Base-by-base conservation (phyloP, 2,797 vertebrate species). In the Crypturellus tataupa region DNA sequence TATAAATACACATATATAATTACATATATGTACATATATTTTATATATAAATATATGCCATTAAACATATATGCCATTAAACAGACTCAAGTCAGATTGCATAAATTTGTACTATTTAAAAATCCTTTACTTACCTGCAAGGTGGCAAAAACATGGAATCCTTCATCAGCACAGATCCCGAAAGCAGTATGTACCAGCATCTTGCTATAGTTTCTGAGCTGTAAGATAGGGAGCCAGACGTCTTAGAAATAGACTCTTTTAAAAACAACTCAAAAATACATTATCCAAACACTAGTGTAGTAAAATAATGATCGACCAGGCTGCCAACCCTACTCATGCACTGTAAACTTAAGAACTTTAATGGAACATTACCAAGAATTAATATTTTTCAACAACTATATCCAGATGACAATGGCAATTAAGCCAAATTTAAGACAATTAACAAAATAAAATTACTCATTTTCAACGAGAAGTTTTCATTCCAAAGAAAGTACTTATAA, bases 171-270 rank as follows among this genome's bases (percentile, higher is more conserved):
- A 99, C 99, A 2, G 99, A 99, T 40, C 99, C 99, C 24, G 99
- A 99, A 62, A 99, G 99, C 72, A 99, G 98, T 93, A 99, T 99
- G 95, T 99, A 99, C 99, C 99, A 99, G 95, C 99, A 99, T 97
- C 98, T 98, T 89, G 99, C 99, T 88, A 99, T 97, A 77, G 98
- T 99, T 97, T 99, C 99, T 39, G 99, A 98, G 96, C 99, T 99
- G 97, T 42, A 97, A 63, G 96, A 46, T 96, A 93, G 96, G 47
- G 72, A 49, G 77, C 39, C 40, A 80, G 44, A 81, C 85, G 53
- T 21, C 62, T 91, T 1, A 17, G 7, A 17, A 60, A 63, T 5
- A 15, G 19, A 64, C 5, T 77, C 73, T 71, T 47, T 80, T 65
- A 12, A 21, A 29, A 76, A 75, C 14, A 93, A 46, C 23, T 75